Evolutionary conservation across 1,140 invertebrate species (phyloP), one percentile per base, ranked within the genome.

Genomic region (Parapsyche elsis): DNA sequence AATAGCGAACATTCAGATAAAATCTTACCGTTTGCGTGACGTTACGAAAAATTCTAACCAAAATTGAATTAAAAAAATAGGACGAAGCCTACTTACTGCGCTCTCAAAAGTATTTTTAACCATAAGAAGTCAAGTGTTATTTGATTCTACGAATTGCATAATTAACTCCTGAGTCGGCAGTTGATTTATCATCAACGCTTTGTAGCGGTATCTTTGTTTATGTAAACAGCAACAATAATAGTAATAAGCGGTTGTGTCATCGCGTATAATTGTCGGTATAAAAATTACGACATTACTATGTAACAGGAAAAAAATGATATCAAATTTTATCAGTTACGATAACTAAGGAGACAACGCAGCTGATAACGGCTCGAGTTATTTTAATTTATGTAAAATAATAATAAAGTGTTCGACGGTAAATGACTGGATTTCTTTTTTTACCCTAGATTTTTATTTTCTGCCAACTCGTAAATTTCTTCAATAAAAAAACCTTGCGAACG

Each of bases 1-100:
- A 9, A 67, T 67, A 67, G 26, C 64, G 64, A 67, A 67, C 0
- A 9, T 67, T 67, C 23, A 67, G 64, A 67, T 67, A 67, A 19
- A 26, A 67, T 67, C 64, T 67, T 26, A 4, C 0, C 19, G 64
- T 67, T 67, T 30, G 64, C 64, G 64, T 67, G 64, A 5, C 10
- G 64, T 10, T 24, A 10, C 10, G 16, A 53, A 53, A 53, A 53
- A 53, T 53, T 16, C 49, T 53, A 53, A 14, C 10, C 1, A 16
- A 53, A 53, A 14, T 1, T 12, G 49, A 53, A 26, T 67, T 9
- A 67, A 26, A 67, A 67, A 67, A 67, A 30, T 67, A 67, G 64
- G 64, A 67, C 64, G 64, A 26, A 67, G 64, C 64, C 64, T 67
- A 67, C 24, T 67, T 67, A 5, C 12, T 53, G 30, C 7, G 30